A percentile compares a stretch with the other conserved stretches of the same genome.
phyloP scores from a whole-genome alignment of 2,888 invertebrate species.

The Tanypteryx hageni region DNA sequence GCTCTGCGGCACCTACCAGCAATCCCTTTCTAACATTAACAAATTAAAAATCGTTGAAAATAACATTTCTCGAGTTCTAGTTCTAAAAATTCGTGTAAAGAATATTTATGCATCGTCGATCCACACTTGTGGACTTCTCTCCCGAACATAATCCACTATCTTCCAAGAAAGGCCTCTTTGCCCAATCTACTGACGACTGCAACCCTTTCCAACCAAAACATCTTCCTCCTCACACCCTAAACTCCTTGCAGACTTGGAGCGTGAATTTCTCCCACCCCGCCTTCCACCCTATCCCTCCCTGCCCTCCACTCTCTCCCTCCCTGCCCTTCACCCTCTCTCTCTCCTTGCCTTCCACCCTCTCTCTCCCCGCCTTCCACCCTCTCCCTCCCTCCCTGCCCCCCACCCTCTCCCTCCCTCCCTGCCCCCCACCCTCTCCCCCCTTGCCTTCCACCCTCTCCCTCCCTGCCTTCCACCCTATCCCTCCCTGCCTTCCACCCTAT shows the following conservation, averaged over 20 bases:
- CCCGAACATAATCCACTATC: neutral
- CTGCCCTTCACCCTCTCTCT: neutral
- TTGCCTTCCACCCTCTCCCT: neutral
- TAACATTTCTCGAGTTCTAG: no score
- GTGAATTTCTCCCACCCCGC: constrained; percentile 2
- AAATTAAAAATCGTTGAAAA: no score
- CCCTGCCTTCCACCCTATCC: neutral
- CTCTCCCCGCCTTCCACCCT: neutral
- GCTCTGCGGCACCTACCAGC: no score
- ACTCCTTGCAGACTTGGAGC: neutral
- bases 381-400: neutral
- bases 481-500: neutral
- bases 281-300: neutral
- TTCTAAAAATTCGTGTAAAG: neutral
- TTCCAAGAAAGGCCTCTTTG: neutral
- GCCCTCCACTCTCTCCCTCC: neutral
- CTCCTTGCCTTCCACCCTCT: neutral
- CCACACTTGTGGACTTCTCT: neutral
- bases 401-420: constrained; percentile 14
- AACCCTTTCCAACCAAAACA: constrained; percentile 24
- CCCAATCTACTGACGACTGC: neutral
- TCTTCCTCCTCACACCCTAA: neutral
- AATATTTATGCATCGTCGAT: neutral
- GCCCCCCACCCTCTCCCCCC: no score
- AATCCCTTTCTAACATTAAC: no score